Base-by-base conservation (phyloP, 2,113 vertebrate genomes). In the Hipposideros armiger region DNA sequence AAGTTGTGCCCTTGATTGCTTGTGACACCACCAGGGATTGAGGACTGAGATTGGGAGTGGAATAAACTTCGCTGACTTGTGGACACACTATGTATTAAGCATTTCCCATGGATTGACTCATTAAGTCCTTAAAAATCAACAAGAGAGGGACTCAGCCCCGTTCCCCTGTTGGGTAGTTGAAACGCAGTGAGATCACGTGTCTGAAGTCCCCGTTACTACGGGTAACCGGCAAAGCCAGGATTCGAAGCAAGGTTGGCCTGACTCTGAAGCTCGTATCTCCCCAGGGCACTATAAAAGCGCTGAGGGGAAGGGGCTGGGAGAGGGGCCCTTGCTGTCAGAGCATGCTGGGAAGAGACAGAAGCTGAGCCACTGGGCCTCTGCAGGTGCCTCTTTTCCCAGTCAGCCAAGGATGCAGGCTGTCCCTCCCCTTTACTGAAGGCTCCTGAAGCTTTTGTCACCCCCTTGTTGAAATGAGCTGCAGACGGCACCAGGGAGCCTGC, bases 251-350 rank as follows among this genome's bases (percentile, higher is more conserved):
- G 24, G 28, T 5, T 7, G 2, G 26, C 30, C 40, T 73, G 3
- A 28, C 20, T 24, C 5, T 17, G 22, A 0, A 42, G 16, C 26
- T 13, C 67, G 0, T 0, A 2, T 58, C n/a, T 86, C 24, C 1
- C 52, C 30, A 3, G 20, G 0, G 8, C 9, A 1, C 28, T 7
- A 2, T 7, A 16, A 47, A 22, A 7, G 36, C 45, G 58, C 20
- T 0, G 36, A 32, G 28, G 19, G 58, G 22, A 6, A 6, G 5
- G 54, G 32, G 11, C 3, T 3, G 20, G 16, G 13, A 24, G 4
- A 2, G 42, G 16, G 58, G 3, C 17, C 0, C 9, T 9, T 54
- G 24, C 28, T 22, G 0, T 56, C 40, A 20, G 22, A 3, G 5
- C 14, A 4, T 16, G 2, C 0, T 1, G 11, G 10, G 4, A 36